phyloP scores from a whole-genome alignment of 2,797 vertebrate species.

The Ceryle rudis region DNA sequence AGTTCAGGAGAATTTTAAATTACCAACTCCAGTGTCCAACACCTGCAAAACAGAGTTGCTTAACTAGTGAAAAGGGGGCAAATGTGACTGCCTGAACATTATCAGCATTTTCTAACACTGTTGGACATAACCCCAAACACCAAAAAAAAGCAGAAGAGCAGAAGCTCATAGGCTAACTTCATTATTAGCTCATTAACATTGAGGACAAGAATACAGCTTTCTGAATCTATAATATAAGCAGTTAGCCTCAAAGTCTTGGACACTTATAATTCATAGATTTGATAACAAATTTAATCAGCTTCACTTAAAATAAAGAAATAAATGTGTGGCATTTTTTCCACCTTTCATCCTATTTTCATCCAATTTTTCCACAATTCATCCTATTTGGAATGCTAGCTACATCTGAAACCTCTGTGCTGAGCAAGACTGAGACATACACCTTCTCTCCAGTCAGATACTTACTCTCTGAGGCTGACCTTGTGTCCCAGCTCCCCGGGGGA shows the following conservation, averaged over 20 bases:
- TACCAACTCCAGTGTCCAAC: neutral
- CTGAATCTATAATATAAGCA: neutral
- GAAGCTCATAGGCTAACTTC: neutral
- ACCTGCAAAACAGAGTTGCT: neutral
- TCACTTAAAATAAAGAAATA: neutral
- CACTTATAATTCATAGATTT: rapidly evolving
- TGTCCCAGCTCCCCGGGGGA: neutral
- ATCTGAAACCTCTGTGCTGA: neutral
- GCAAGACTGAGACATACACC: neutral
- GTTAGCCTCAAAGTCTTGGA: neutral
- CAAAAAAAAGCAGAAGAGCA: neutral
- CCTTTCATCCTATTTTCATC: too few relatives aligned
- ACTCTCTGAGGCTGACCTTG: neutral
- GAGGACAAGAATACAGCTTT: neutral
- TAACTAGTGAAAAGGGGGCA: neutral
- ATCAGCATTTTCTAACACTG: neutral
- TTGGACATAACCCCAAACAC: neutral
- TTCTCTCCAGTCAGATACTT: neutral
- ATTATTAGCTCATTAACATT: neutral
- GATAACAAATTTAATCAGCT: neutral
- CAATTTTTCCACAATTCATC: too few relatives aligned
- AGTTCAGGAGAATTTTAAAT: neutral
- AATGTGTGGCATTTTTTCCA: rapidly evolving
- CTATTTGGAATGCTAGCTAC: neutral
- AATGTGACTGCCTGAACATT: neutral